Conservation (phyloP, 2,113 vertebrate species). For the Zeus faber region DNA sequence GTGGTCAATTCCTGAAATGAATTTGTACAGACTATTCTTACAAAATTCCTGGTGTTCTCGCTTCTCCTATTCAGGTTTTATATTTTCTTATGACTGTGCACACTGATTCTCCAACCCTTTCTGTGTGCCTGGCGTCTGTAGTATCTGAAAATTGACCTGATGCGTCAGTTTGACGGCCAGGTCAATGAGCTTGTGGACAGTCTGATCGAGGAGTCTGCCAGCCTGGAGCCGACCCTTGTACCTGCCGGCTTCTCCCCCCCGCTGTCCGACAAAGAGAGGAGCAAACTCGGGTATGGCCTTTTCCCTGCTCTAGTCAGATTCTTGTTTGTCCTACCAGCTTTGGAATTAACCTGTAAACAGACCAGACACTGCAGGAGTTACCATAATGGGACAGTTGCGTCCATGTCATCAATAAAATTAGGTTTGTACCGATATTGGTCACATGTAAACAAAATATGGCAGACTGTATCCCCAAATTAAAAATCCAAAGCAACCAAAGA, state of each 20-base stretch:
- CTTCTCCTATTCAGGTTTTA: background rate
- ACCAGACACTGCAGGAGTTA: too few species aligned
- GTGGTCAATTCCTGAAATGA: too few species aligned
- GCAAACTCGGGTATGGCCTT: conserved; percentile 77
- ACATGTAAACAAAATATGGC: too few species aligned
- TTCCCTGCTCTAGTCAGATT: background rate
- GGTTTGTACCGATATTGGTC: too few species aligned
- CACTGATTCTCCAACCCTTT: background rate
- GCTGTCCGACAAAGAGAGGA: conserved; percentile 76
- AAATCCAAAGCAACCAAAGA: too few species aligned
- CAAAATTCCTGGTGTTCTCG: too few species aligned
- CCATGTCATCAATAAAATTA: too few species aligned
- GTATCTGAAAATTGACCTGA: conserved; percentile 86
- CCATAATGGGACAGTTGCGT: too few species aligned
- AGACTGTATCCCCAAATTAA: too few species aligned
- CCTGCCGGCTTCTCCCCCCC: conserved; percentile 72
- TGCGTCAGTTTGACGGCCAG: conserved; percentile 88
- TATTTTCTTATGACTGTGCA: background rate
- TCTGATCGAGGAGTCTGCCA: conserved; percentile 83
- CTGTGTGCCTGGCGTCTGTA: conserved; percentile 42
- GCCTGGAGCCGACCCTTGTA: conserved; percentile 74
- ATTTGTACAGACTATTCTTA: too few species aligned
- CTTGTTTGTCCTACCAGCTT: too few species aligned
- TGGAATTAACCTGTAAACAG: too few species aligned
- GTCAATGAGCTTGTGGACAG: conserved; percentile 88